Base-by-base conservation (phyloP, 2,113 vertebrate species). In the Verasper variegatus region DNA sequence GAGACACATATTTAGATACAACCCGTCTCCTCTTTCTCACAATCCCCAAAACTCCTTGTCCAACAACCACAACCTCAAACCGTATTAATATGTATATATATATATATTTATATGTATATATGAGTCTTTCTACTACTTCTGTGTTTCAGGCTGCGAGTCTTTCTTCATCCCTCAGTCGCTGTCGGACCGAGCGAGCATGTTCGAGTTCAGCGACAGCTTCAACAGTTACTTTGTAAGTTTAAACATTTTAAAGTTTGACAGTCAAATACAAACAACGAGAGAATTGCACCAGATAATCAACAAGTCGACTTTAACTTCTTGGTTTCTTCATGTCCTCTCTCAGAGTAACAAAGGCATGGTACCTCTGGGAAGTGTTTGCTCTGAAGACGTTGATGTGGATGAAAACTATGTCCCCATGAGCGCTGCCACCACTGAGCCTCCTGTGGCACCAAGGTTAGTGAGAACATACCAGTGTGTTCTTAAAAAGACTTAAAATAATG, bases 161-260 rank as follows among this genome's bases (percentile, higher is more conserved):
- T 59, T 76, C 3, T 6, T 35, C 51, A 20, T 78, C 52, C 83
- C 81, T 47, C 78, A 61, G 10, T 81, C 88, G 8, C 17, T 75
- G 66, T 89, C 88, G 0, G 82, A 91, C 62, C 70, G 86, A 87
- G 86, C 86, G 1, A 91, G 80, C 62, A 76, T 86, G 76, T 93
- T 93, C 49, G 91, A 93, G 42, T 93, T 92, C 88, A 92, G 90
- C 20, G 91, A 92, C 24, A 90, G 91, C 81, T 93, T 92, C 88
- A 93, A 75, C 90, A 91, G 79, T 5, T 93, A 93, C 74, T 91
- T 93, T 52, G 92, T 93, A 3, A 91, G 91, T 86, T 23, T 1
- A 69, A 58, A 11, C 3, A 9, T 56, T 47, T 21, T 20, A 55
- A 55, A 17, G 14, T 4, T 13, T 1, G 21, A 64, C 2, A n/a